phyloP scores from a whole-genome alignment of 1,140 invertebrate species.

The Pogonomyrmex californicus region DNA sequence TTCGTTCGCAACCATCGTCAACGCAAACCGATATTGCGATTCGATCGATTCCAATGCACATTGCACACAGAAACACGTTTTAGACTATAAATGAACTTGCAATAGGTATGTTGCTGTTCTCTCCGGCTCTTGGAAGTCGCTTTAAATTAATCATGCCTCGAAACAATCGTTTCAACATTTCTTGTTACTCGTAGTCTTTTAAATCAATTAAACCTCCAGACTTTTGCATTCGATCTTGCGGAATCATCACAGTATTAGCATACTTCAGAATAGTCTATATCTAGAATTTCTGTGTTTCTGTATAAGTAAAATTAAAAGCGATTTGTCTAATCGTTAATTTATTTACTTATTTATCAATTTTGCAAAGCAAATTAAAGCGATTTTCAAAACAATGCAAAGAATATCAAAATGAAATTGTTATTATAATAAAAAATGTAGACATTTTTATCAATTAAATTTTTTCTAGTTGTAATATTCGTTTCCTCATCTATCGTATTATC shows the following conservation, averaged over 20 bases:
- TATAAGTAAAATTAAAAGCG: background rate
- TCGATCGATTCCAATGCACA: slow-evolving; percentile 34
- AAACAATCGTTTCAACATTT: slow-evolving; percentile 18
- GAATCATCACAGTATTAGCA: slow-evolving; percentile 25
- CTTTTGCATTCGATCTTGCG: background rate
- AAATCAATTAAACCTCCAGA: slow-evolving; percentile 21
- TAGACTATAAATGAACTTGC: slow-evolving; percentile 34
- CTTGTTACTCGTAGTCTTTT: background rate
- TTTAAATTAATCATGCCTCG: slow-evolving; percentile 49
- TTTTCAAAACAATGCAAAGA: background rate
- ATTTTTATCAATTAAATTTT: slow-evolving; percentile 14
- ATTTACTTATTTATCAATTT: background rate
- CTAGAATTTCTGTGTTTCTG: background rate
- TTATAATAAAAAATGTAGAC: background rate
- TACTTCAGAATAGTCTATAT: background rate
- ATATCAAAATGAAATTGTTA: background rate
- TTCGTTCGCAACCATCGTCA: slow-evolving; percentile 15
- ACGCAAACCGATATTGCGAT: slow-evolving; percentile 37
- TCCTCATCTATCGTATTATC: background rate
- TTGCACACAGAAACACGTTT: slow-evolving; percentile 28
- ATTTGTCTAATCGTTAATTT: background rate
- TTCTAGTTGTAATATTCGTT: background rate
- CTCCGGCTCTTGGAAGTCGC: slow-evolving; percentile 4
- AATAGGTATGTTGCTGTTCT: background rate
- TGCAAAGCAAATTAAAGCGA: background rate